Evolutionary conservation across 1,140 invertebrate genomes (phyloP).

Genomic region (Aphidius ervi): DNA sequence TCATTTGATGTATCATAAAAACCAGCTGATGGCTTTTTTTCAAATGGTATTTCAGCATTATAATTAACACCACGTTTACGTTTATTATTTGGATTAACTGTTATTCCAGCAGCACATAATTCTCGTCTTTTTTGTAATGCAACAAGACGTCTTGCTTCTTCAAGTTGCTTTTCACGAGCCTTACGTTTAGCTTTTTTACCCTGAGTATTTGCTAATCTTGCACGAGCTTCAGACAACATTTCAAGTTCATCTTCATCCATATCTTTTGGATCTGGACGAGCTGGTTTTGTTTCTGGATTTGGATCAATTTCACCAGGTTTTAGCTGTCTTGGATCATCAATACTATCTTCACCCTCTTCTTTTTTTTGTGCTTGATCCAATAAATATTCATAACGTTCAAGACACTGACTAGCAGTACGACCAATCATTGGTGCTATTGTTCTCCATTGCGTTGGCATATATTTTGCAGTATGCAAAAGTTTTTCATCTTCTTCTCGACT

Average conservation of each 20-base stretch:
- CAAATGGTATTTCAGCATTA: conserved; percentile 96
- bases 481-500: conserved; percentile 99
- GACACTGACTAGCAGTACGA: conserved; percentile 95
- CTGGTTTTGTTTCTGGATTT: conserved; percentile 99
- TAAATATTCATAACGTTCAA: conserved; percentile 95
- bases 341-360: conserved; percentile 88
- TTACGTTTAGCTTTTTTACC: conserved; percentile 99
- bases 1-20: conserved; percentile 94
- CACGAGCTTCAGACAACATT: conserved; percentile 98
- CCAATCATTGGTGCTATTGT: conserved; percentile 99
- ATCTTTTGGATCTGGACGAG: conserved; percentile 98
- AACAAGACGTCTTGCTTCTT: conserved; percentile 93
- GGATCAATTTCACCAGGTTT: conserved; percentile 99
- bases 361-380: conserved; percentile 98
- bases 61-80: conserved; percentile 91
- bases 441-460: conserved; percentile 99
- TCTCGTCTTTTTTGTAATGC: conserved; percentile 95
- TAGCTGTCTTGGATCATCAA: conserved; percentile 92
- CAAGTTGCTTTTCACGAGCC: conserved; percentile 96
- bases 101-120: conserved; percentile 95
- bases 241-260: conserved; percentile 99
- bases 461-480: conserved; percentile 92
- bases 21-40: conserved; percentile 85
- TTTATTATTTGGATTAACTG: conserved; percentile 68
- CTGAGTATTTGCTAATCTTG: conserved; percentile 97